Base-by-base conservation (phyloP, 2,797 vertebrate genomes). In the Cichlasoma orientale region DNA sequence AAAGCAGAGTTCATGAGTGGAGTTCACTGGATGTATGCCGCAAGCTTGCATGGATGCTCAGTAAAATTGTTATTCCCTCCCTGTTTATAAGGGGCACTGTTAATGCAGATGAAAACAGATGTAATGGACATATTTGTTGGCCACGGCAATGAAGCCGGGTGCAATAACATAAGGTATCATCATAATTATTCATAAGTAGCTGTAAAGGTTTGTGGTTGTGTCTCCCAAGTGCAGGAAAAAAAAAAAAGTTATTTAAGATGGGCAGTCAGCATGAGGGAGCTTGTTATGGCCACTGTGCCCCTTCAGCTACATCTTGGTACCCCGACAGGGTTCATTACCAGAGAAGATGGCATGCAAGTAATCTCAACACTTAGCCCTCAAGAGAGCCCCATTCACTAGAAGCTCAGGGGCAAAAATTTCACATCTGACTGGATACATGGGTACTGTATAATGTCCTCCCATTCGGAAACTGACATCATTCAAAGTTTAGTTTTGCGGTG, bases 271-370 rank as follows among this genome's bases (percentile, higher is more conserved):
- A 82, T 57, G 69, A 70, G 78, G 56, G 69, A 59, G 71, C 50
- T 58, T 86, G 54, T 71, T 50, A 23, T 82, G 31, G 61, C 59
- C 11, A 25, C 81, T 68, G 78, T 55, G 56, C 29, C 78, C 73
- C 73, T 74, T 82, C 73, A 82, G 82, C 83, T 82, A 18, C 80
- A 86, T 89, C 80, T 66, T 74, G 70, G 76, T 84, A 75, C 75
- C 74, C 66, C 83, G 81, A 84, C 85, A 84, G 83, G 87, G 80
- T 88, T 93, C 85, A 92, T 93, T 93, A 90, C 82, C 86, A 78
- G 79, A 79, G 81, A 91, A 87, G 80, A 92, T 85, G 83, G 83
- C 79, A 76, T 68, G 79, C 71, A 77, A 88, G 80, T 88, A 80
- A 90, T 90, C 80, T 70, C 57, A 78, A 77, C 86, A 89, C 85